A percentile compares a stretch with the other conserved stretches of the same genome.
These are phyloP conservation scores for Brevimyrus niger DNA, from an alignment of 2,113 vertebrate species.

Conservation along the genomic window DNA sequence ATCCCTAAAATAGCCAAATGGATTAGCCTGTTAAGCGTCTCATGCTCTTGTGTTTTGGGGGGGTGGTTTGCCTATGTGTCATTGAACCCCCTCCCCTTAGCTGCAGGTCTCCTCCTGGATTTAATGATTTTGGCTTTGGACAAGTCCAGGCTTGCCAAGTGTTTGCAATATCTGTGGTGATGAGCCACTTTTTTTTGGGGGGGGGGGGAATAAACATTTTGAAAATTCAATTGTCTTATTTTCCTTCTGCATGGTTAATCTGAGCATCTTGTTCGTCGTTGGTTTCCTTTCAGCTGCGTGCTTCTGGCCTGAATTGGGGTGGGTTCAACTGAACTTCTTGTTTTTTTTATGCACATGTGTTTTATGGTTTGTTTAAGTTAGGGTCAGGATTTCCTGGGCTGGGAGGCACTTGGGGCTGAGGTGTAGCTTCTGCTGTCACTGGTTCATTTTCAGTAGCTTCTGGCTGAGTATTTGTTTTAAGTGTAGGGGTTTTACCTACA, in stretches of 20 bases:
- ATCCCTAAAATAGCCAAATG: background rate
- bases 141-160: background rate
- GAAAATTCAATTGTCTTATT: background rate
- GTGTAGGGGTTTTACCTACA: background rate
- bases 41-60: background rate
- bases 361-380: background rate
- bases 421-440: background rate
- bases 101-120: background rate
- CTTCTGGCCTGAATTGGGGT: background rate
- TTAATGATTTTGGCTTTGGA: background rate
- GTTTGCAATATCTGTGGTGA: background rate
- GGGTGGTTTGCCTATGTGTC: background rate
- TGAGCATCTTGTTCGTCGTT: background rate
- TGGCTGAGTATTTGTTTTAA: background rate
- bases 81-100: background rate
- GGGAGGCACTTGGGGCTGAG: background rate
- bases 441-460: background rate
- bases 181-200: no score
- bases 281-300: background rate
- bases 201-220: background rate
- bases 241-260: background rate
- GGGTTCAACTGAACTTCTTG: background rate
- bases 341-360: background rate
- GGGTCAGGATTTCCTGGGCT: background rate
- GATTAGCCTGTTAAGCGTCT: background rate